phyloP scores from a whole-genome alignment of 2,888 invertebrate genomes.

The Luperina testacea region DNA sequence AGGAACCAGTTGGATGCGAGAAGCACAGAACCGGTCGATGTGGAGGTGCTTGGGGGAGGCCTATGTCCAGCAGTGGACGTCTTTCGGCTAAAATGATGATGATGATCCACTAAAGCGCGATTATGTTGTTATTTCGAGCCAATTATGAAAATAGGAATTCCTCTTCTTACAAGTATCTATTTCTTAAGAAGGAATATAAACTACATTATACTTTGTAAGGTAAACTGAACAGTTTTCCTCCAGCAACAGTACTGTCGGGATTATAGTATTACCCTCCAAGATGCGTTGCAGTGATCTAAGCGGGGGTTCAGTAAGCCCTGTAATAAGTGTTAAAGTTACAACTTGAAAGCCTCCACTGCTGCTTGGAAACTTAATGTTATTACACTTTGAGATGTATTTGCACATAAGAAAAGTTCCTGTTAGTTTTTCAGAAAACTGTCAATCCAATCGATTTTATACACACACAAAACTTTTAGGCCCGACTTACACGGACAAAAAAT shows the following conservation, averaged over 20 bases:
- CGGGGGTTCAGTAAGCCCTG: slow-evolving; percentile 25
- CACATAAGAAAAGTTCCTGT: neutral
- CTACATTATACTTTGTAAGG: neutral
- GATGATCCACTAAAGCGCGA: too few species aligned
- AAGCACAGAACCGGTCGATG: too few species aligned
- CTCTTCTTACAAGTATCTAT: neutral
- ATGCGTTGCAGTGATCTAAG: slow-evolving; percentile 22
- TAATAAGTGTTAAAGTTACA: slow-evolving; percentile 40
- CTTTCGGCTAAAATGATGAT: too few species aligned
- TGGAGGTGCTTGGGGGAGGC: too few species aligned
- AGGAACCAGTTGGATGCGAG: too few species aligned
- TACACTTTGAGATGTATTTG: neutral
- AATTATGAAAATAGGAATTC: neutral
- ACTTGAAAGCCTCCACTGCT: slow-evolving; percentile 11
- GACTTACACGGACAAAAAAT: too few species aligned
- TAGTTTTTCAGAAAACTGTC: neutral
- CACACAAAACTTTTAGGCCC: too few species aligned
- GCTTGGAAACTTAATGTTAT: neutral
- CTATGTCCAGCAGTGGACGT: too few species aligned
- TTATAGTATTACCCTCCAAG: slow-evolving; percentile 32
- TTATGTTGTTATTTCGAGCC: neutral
- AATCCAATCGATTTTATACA: neutral
- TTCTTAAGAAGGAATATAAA: neutral
- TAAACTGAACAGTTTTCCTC: neutral
- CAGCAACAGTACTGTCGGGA: slow-evolving; percentile 16